These are phyloP conservation scores for Daboia siamensis DNA, from an alignment of 2,113 vertebrate genomes.

Conservation along the genomic window DNA sequence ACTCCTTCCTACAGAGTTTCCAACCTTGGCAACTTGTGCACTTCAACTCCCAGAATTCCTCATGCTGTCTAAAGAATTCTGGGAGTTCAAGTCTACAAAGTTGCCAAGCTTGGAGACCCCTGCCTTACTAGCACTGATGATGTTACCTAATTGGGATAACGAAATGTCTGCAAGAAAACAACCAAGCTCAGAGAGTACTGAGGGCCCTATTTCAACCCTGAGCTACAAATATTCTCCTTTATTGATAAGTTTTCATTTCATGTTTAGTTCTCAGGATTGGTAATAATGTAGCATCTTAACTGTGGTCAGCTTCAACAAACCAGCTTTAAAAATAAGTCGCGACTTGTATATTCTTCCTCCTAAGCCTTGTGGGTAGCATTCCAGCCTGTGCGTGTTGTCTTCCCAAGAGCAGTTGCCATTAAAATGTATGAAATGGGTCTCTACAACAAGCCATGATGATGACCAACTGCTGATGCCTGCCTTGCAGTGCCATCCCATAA, in stretches of 20 bases:
- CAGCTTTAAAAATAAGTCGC: not conserved
- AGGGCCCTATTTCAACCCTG: too few species aligned
- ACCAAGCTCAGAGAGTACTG: too few species aligned
- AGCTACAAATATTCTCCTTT: too few species aligned
- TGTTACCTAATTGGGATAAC: too few species aligned
- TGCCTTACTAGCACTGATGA: too few species aligned
- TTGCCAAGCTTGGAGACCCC: not conserved
- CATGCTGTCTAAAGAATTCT: too few species aligned
- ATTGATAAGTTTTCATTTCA: not conserved
- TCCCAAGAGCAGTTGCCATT: not conserved
- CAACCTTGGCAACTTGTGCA: too few species aligned
- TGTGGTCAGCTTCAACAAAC: not conserved
- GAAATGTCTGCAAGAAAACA: too few species aligned
- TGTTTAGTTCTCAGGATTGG: not conserved
- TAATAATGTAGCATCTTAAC: not conserved
- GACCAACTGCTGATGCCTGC: not conserved
- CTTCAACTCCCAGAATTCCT: too few species aligned
- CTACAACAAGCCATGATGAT: not conserved
- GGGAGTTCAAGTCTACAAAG: not conserved
- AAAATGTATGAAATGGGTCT: not conserved
- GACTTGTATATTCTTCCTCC: not conserved
- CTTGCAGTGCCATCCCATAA: not conserved
- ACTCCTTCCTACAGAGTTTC: too few species aligned
- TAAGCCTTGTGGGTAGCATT: not conserved
- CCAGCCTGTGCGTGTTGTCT: not conserved